phyloP scores from a whole-genome alignment of 2,797 vertebrate species.

The Anisognathus igniventris region DNA sequence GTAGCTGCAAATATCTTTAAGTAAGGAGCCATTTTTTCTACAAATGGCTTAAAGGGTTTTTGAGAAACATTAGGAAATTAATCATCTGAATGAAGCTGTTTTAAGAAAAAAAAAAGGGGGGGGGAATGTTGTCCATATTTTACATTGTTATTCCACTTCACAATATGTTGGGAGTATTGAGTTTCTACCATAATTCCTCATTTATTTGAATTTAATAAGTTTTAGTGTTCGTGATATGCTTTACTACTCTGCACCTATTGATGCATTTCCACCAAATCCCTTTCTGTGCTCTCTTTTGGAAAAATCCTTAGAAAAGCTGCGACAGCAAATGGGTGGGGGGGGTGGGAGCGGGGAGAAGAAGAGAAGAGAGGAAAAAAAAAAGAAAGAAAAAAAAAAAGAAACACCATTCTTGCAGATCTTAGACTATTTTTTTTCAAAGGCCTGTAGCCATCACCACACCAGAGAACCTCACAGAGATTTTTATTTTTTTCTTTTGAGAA shows the following conservation, averaged over 20 bases:
- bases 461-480: conserved; percentile 10
- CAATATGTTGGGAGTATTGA: background rate
- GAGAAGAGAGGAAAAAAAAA: background rate
- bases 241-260: background rate
- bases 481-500: background rate
- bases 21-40: background rate
- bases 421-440: background rate
- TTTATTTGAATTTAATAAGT: background rate
- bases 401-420: conserved; percentile 1
- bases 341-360: rapidly evolving
- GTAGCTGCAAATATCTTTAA: background rate
- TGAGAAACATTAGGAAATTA: background rate
- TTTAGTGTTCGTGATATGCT: background rate
- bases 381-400: background rate
- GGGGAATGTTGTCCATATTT: background rate
- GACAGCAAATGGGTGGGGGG: background rate
- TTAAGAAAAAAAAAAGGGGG: rapidly evolving
- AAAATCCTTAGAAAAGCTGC: conserved; percentile 8
- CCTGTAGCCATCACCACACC: background rate
- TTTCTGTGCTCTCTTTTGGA: background rate
- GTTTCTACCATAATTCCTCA: background rate
- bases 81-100: background rate
- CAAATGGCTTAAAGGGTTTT: background rate
- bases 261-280: background rate
- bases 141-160: background rate